Conservation (phyloP, 2,797 vertebrate species). For the Ataeniobius toweri region DNA sequence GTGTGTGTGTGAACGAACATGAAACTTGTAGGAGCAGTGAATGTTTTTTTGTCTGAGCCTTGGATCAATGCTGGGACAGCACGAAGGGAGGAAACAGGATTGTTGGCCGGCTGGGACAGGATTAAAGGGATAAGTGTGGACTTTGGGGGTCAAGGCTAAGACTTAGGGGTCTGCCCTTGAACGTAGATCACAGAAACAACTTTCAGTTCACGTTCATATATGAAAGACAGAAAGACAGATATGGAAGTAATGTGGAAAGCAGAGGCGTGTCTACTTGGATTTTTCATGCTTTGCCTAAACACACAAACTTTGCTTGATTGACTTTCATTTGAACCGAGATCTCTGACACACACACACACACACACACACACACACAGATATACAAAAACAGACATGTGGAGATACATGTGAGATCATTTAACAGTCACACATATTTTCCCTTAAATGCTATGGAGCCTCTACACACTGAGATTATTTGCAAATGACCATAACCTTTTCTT, state of each 20-base stretch:
- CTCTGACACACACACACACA: slow-evolving; percentile 40
- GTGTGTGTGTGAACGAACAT: slow-evolving; percentile 20
- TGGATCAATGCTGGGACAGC: slow-evolving; percentile 42
- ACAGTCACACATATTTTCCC: slow-evolving; percentile 18
- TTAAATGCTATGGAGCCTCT: not conserved
- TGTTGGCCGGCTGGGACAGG: slow-evolving; percentile 53
- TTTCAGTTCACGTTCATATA: slow-evolving; percentile 7
- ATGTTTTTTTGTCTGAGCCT: slow-evolving; percentile 70
- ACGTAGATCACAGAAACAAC: slow-evolving; percentile 42
- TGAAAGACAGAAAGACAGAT: slow-evolving; percentile 32
- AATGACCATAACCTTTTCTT: too few species aligned
- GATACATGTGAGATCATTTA: slow-evolving; percentile 42
- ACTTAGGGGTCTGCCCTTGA: slow-evolving; percentile 52
- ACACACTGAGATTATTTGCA: not conserved
- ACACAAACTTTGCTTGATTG: slow-evolving; percentile 75
- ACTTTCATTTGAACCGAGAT: slow-evolving; percentile 64
- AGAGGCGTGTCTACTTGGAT: slow-evolving; percentile 38
- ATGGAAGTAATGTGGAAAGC: slow-evolving; percentile 59
- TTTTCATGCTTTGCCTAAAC: slow-evolving; percentile 66
- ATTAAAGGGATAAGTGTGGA: slow-evolving; percentile 65
- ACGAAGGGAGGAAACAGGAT: slow-evolving; percentile 54
- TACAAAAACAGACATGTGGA: slow-evolving; percentile 37
- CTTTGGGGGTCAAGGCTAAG: slow-evolving; percentile 60
- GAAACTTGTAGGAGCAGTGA: slow-evolving; percentile 45
- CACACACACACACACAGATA: not conserved